Conservation (phyloP, 2,888 invertebrate species). For the Rhingia rostrata region DNA sequence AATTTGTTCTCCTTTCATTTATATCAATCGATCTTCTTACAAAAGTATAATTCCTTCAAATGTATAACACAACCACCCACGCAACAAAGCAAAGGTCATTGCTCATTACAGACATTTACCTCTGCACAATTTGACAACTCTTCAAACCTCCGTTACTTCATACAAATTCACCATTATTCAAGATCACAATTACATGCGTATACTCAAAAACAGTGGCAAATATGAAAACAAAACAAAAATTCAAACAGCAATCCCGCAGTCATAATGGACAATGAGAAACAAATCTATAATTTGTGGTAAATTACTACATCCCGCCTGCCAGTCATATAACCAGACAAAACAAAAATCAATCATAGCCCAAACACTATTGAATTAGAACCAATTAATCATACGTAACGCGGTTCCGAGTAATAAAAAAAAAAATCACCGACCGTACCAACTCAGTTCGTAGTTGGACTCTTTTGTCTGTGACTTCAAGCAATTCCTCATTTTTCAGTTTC, state of each 20-base stretch:
- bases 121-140: background rate
- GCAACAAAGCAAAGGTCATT: constrained; percentile 11
- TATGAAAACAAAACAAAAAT: background rate
- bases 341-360: constrained; percentile 23
- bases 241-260: background rate
- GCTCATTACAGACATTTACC: constrained; percentile 5
- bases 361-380: constrained; percentile 21
- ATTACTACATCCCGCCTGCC: constrained; percentile 38
- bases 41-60: too few relatives aligned
- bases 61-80: background rate
- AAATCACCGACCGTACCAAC: too few relatives aligned
- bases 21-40: too few relatives aligned
- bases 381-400: constrained; percentile 50
- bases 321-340: constrained; percentile 13
- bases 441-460: constrained; percentile 53
- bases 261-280: constrained; percentile 3
- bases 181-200: constrained; percentile 19
- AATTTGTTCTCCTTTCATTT: too few relatives aligned
- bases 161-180: constrained; percentile 1
- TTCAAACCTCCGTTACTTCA: constrained; percentile 3
- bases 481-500: background rate
- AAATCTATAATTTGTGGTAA: constrained; percentile 23
- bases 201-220: constrained; percentile 36
- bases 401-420: background rate
- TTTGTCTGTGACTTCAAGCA: constrained; percentile 25